Conservation (phyloP, 2,113 vertebrate genomes). For the Tragelaphus imberbis region DNA sequence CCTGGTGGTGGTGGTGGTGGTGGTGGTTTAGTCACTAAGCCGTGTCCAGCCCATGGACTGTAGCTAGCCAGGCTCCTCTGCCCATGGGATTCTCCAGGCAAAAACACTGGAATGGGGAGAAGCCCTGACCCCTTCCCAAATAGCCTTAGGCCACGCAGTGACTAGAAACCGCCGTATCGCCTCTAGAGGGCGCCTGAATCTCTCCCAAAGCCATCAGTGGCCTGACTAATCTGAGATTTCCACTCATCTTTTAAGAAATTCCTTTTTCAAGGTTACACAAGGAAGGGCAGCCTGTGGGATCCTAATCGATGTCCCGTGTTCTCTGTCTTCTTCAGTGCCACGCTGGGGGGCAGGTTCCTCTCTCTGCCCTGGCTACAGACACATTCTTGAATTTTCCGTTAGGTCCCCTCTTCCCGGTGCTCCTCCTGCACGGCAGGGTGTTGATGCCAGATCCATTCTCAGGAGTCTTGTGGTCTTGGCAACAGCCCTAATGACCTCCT, state of each 20-base stretch:
- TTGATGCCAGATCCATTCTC: neutral
- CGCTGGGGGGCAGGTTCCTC: neutral
- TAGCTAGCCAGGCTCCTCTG: neutral
- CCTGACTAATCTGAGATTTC: neutral
- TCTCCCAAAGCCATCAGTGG: neutral
- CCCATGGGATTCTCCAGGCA: neutral
- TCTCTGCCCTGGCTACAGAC: neutral
- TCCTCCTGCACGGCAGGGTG: neutral
- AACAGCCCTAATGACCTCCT: neutral
- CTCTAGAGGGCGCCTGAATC: slow-evolving; percentile 56
- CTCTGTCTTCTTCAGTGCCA: neutral
- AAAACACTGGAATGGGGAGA: neutral
- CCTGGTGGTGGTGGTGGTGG: neutral
- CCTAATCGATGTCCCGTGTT: neutral
- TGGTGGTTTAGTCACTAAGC: neutral
- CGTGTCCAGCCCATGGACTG: neutral
- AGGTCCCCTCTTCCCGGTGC: neutral
- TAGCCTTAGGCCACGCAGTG: neutral
- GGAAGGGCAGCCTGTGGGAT: neutral
- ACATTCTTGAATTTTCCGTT: neutral
- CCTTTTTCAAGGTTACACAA: neutral
- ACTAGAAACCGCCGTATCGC: neutral
- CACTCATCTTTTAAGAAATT: neutral
- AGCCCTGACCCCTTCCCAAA: neutral
- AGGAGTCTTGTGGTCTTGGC: neutral